A percentile compares a stretch with the other conserved stretches of the same genome.
Evolutionary conservation across 2,113 vertebrate species (phyloP).

Genomic region (Falcunculus frontatus): DNA sequence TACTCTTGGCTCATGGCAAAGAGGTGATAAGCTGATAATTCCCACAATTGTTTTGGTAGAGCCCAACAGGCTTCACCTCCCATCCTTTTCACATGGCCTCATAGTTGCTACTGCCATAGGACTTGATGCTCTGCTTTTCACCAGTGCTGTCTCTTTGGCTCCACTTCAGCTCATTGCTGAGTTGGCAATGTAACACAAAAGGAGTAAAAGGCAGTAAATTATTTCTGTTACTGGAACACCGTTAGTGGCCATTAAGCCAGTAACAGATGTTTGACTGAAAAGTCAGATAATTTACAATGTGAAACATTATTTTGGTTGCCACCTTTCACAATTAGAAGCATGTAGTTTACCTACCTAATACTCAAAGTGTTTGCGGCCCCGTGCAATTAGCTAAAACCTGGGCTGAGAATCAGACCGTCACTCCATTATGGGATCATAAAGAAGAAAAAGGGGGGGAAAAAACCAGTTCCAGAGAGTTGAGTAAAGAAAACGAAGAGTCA

Average conservation of each 20-base stretch:
- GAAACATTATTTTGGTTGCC: background rate
- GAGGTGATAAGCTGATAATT: background rate
- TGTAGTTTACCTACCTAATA: background rate
- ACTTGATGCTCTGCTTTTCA: background rate
- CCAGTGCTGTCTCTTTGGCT: background rate
- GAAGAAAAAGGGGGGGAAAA: background rate
- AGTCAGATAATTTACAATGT: slow-evolving; percentile 10
- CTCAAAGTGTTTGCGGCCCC: background rate
- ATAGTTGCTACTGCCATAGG: rapidly evolving
- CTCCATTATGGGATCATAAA: background rate
- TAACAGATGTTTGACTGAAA: background rate
- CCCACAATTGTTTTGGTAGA: background rate
- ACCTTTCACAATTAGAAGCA: background rate
- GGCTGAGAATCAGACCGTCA: background rate
- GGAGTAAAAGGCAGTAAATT: background rate
- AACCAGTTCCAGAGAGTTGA: background rate
- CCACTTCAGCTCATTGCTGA: background rate
- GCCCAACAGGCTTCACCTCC: background rate
- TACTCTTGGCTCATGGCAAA: background rate
- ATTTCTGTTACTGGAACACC: background rate
- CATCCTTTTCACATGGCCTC: background rate
- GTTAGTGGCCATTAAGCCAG: background rate
- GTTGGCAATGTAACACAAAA: background rate
- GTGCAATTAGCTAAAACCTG: background rate
- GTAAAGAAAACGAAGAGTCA: background rate